A percentile compares a stretch with the other conserved stretches of the same genome.
phyloP scores from a whole-genome alignment of 2,888 invertebrate genomes.

The Acleris literana region DNA sequence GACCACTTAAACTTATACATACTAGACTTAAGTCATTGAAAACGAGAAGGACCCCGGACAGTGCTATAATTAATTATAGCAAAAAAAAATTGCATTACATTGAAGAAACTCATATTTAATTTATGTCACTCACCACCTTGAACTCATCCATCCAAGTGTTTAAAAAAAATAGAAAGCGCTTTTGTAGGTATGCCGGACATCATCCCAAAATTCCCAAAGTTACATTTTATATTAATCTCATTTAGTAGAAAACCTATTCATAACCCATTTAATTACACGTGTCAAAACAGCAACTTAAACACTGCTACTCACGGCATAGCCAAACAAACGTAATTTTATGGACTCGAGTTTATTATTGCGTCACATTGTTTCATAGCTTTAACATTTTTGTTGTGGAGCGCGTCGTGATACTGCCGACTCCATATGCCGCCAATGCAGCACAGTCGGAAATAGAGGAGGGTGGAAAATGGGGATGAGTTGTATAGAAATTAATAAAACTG shows the following conservation, averaged over 20 bases:
- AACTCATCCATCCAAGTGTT: no score
- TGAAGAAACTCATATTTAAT: no score
- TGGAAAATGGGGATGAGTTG: constrained; percentile 75
- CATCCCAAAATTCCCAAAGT: no score
- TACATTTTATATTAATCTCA: no score
- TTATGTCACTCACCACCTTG: no score
- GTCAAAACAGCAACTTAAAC: neutral
- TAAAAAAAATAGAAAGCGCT: no score
- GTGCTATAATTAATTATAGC: no score
- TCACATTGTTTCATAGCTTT: constrained; percentile 43
- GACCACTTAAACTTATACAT: no score
- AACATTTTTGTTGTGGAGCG: constrained; percentile 48
- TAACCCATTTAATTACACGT: neutral
- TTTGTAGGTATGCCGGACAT: no score
- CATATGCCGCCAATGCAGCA: constrained; percentile 72
- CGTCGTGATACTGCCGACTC: constrained; percentile 57
- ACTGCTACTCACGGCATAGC: neutral
- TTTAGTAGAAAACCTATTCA: neutral
- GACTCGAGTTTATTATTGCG: constrained; percentile 21
- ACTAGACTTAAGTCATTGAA: no score
- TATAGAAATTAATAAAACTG: constrained; percentile 90
- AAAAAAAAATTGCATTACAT: no score
- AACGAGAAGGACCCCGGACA: no score
- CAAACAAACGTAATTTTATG: constrained; percentile 16
- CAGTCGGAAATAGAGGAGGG: constrained; percentile 74